Base-by-base conservation (phyloP, 2,888 invertebrate species). In the Hypomecis atomaria region DNA sequence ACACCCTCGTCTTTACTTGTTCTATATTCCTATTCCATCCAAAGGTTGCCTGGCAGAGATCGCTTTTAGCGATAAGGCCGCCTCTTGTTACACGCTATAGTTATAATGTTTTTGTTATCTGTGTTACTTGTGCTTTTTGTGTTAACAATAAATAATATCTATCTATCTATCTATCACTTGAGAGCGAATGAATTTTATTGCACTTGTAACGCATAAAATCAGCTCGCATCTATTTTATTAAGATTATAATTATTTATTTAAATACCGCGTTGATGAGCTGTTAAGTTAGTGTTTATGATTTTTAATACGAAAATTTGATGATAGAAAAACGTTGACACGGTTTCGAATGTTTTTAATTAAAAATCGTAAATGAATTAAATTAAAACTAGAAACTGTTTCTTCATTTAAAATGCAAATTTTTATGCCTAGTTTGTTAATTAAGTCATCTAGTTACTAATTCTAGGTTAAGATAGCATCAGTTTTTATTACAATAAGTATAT, bases 181-280 rank as follows among this genome's bases (percentile, higher is more conserved):
- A 44, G 55, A 49, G 49, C 55, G 55, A 61, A n/a, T 43, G 49
- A 10, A 55, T 13, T 57, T 57, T 54, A 60, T 45, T 5, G 9
- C 42, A 40, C 40, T 49, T 54, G 36, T 47, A 40, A 48, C 44
- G 48, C 53, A 58, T 62, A 62, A 59, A 63, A 48, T 55, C 49
- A 38, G 54, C 49, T 58, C 36, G 49, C 45, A 59, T 64, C 43
- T 57, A 13, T 58, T 62, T 58, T 49, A 49, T 49, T 38, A 33
- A 1, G 10, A 45, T 59, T 34, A 50, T 64, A 59, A 64, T 59
- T 59, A 59, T 62, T 62, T 62, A 62, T 62, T 62, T 54, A 53
- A 58, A 58, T 53, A 58, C 52, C 43, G 37, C 13, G 37, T 49
- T 54, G 33, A 63, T 59, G 34, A 11, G 44, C 55, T 56, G 50